Base-by-base conservation (phyloP, 30 jellyfish, hydroid and myxozoan species). In the Aurelia sp. region DNA sequence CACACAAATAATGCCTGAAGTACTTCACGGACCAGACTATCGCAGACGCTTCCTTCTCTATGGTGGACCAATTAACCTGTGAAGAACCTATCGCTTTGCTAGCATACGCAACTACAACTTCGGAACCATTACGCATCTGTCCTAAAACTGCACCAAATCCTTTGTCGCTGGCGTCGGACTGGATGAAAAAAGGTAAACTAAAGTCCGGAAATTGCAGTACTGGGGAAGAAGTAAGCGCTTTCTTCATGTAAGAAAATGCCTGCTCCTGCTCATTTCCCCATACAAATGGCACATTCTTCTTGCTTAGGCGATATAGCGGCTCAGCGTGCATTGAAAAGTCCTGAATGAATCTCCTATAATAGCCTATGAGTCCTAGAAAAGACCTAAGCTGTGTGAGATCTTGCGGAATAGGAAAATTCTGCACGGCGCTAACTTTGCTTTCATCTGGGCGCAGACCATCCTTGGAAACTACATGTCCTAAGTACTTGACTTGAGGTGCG, bases 1-100 rank as follows among this genome's bases (percentile, higher is more conserved):
- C 96, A 23, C 47, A 48, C 65, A 86, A 62, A 68, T 76, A 72
- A 44, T 71, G 89, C 22, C 91, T 60, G 37, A 76, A 77, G 20
- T 77, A 31, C 41, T 76, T 76, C 21, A 86, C 86, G 12, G 92
- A 44, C 83, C 82, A 62, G 13, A 86, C 92, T 7, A 77, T 77
- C 22, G 96, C 92, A 16, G 64, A 85, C 8, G 95, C 95, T 66
- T 85, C 84, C 53, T 66, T 73, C 52, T 85, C 95, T 60, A 63
- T 85, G 15, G 81, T 35, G 7, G 92, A 87, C 76, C 69, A 78
- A 30, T 53, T 63, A 7, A 7, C 52, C 30, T 87, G 81, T 21
- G 18, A 6, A 22, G 67, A 11, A 10, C 57, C 44, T 16, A 87
- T 4, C 17, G 76, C 64, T 27, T 58, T 63, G 6, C 96, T 58